Base-by-base conservation (phyloP, 2,113 vertebrate genomes). In the Xiphias gladius region DNA sequence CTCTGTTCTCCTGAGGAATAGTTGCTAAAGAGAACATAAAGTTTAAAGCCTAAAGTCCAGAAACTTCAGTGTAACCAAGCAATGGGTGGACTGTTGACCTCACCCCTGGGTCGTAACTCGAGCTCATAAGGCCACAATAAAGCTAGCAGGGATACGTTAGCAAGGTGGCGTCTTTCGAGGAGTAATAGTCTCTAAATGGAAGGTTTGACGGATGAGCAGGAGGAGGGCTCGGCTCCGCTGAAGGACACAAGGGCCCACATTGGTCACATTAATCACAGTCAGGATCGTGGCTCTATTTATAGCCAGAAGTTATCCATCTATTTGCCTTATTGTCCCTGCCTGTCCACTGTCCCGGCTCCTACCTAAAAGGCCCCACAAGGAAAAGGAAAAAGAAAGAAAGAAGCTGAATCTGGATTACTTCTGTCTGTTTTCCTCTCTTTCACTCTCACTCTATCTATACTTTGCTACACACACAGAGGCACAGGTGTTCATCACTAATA, bases 11-110 rank as follows among this genome's bases (percentile, higher is more conserved):
- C 66, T n/a, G 70, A 83, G 81, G 73, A 90, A 65, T 52, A 54
- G 83, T 67, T 68, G 12, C 79, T 76, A 81, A 83, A 83, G 58
- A 85, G 69, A 85, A 86, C 86, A 81, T 74, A 28, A 83, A 88
- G 52, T 41, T n/a, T 68, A 12, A 62, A 78, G 59, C 46, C 32
- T 78, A n/a, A n/a, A 58, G 59, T 73, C 48, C 71, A 48, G 20
- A 70, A 83, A 76, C 80, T 79, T 59, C 28, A 65, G 84, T 63
- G 59, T 84, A 84, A 82, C 80, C 77, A 88, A 90, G 94, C 92
- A 94, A 91, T 92, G 91, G 86, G 54, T 83, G 75, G 83, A 88
- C 88, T 89, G 89, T 90, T 94, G 92, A 94, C 94, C 93, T 93
- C 73, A 89, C 87, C 80, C 90, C 89, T 50, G 70, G 77, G 89